A percentile compares a stretch with the other conserved stretches of the same genome.
Evolutionary conservation across 1,140 invertebrate genomes (phyloP).

Genomic region (Cardiocondyla obscurior): DNA sequence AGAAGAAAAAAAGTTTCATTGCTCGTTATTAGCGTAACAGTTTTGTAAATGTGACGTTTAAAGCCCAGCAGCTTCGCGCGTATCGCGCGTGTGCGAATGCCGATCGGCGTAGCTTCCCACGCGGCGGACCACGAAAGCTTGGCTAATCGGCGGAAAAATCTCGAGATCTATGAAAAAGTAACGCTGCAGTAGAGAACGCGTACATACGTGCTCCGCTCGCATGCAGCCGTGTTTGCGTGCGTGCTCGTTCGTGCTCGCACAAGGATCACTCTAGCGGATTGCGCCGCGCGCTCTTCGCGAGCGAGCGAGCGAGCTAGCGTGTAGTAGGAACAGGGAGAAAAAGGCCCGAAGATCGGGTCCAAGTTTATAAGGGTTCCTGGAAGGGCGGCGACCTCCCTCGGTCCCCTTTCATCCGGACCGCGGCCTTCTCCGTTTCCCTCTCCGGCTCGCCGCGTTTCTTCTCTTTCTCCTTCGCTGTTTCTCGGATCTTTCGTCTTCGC

Average conservation of each 20-base stretch:
- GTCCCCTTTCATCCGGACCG: conserved; percentile 82
- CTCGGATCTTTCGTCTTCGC: conserved; percentile 36
- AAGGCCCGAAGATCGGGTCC: conserved; percentile 75
- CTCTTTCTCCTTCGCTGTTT: conserved; percentile 20
- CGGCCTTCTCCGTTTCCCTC: conserved; percentile 66
- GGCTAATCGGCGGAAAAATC: conserved; percentile 66
- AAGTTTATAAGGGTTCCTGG: conserved; percentile 83
- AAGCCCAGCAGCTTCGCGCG: background rate
- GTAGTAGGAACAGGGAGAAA: conserved; percentile 58
- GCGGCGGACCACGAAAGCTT: conserved; percentile 60
- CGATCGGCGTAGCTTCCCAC: conserved; percentile 66
- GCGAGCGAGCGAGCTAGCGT: conserved; percentile 36
- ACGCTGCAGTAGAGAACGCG: conserved; percentile 9
- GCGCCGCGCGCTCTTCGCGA: conserved; percentile 9
- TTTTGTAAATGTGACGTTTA: background rate
- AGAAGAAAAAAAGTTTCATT: background rate
- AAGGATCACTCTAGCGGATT: conserved; percentile 63
- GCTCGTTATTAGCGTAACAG: background rate
- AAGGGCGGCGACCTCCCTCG: conserved; percentile 82
- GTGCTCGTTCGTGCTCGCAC: conserved; percentile 24
- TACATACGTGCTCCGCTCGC: background rate
- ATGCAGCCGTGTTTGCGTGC: conserved; percentile 21
- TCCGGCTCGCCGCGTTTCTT: conserved; percentile 5
- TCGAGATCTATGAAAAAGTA: conserved; percentile 66
- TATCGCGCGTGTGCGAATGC: conserved; percentile 40